Evolutionary conservation across 2,888 invertebrate species (phyloP), one percentile per base, ranked within the genome.

Genomic region (Scaptomyza polygonia): DNA sequence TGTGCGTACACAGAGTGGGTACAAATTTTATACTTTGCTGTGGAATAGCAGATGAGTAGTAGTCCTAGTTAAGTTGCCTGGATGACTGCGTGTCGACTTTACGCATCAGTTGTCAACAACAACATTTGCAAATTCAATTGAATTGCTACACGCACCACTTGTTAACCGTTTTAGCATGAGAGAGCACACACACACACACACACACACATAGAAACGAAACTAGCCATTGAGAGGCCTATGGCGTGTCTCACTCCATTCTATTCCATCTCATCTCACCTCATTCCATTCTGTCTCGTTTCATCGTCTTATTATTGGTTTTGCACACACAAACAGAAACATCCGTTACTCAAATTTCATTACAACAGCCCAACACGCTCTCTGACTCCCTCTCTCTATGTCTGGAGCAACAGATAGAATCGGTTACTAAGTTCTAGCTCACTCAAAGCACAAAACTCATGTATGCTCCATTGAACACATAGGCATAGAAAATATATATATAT

Each of bases 101-200:
- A 78, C 79, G 75, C 77, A 79, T 81, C 85, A 75, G 58, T 82
- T 65, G 67, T 66, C 77, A 82, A 77, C 77, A 85, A 82, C 86
- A 85, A 85, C 84, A 84, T 85, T 85, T 82, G 79, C 78, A 85
- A 87, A 85, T 87, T 87, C 86, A 87, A 84, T 84, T 82, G 83
- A 87, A 84, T 85, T 85, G 84, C 82, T 85, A 74, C 87, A 87
- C 87, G 87, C 86, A 85, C 83, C 84, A 82, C 83, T 85, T 87
- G 87, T 85, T 82, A 79, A 79, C 78, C 85, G 67, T 78, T 83
- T 86, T 70, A 70, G 82, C 74, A 73, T 81, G 77, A 84, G 54
- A 78, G 77, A 84, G 54, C 81, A 71, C 69, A 71, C 75, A 56
- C 18, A 43, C 54, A 57, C 47, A 29, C 14, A 34, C n/a, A n/a